Evolutionary conservation across 2,113 vertebrate species (phyloP).

Genomic region (Zosterops pallidus): DNA sequence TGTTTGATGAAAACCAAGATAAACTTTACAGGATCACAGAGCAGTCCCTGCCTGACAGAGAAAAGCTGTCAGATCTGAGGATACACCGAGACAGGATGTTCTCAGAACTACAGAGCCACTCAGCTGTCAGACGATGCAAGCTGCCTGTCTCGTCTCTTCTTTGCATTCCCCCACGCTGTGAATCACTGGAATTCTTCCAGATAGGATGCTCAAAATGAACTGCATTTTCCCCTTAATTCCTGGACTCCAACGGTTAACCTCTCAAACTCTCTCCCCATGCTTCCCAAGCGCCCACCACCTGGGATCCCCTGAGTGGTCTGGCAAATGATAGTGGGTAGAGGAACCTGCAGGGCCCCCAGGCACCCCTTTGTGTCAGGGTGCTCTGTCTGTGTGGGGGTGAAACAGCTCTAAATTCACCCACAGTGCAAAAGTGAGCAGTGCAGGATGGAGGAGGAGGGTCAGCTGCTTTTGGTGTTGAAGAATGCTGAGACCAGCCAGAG

Average conservation of each 20-base stretch:
- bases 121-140: not conserved
- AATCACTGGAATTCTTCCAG: not conserved
- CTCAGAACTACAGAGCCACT: not conserved
- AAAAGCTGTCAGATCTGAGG: not conserved
- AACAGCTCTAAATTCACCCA: not conserved
- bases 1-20: constrained; percentile 61
- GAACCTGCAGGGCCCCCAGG: not conserved
- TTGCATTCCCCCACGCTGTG: not conserved
- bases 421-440: not conserved
- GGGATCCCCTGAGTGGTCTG: not conserved
- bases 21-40: constrained; percentile 65
- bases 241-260: not conserved
- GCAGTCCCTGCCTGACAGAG: constrained; percentile 30
- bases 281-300: not conserved
- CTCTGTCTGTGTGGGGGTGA: not conserved
- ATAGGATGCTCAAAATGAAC: not conserved
- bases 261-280: not conserved
- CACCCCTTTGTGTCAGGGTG: not conserved
- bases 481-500: not conserved
- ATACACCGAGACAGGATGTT: not conserved
- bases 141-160: not conserved
- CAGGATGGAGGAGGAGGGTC: not conserved
- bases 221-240: not conserved
- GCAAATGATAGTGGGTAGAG: not conserved
- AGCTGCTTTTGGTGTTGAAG: not conserved